Evolutionary conservation across 2,888 invertebrate species (phyloP), one percentile per base, ranked within the genome.

Genomic region (Eledona agricola): DNA sequence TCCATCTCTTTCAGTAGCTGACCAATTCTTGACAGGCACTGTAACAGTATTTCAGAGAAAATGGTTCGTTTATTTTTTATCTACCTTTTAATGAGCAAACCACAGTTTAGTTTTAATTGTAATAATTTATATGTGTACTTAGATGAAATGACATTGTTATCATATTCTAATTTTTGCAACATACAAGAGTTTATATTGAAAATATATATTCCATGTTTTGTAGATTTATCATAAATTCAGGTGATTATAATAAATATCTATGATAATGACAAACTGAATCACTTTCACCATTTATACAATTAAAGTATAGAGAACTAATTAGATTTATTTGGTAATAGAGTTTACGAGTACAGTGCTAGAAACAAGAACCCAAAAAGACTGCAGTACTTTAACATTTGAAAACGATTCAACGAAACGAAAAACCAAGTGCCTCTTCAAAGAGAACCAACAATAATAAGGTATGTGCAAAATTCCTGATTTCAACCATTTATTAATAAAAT

Each of bases 191-290:
- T 74, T 74, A 73, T 73, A 73, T 71, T 70, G 65, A 69, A 70
- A 71, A 63, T 55, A 65, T 74, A 73, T 74, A 73, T 73, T 72
- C 73, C 72, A 72, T 72, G 72, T 73, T 73, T 74, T 73, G 72
- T 73, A 73, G 72, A 73, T 69, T 69, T 71, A 72, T 72, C 70
- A 66, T 68, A 68, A 66, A 65, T 63, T 61, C 63, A 71, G 63
- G 66, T 71, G 64, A 65, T 63, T 64, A 63, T 62, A 64, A 42
- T 42, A 58, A 62, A 58, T 58, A 62, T 58, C 17, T 11, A 35
- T 42, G 31, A 42, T 42, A 10, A 40, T 13, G 17, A 29, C 12
- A 12, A 25, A 7, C 12, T 28, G 10, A 28, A 4, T 10, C 12
- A 28, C 28, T 12, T 9, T 9, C 12, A n/a, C n/a, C n/a, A n/a